Conservation (phyloP, 2,888 invertebrate genomes). For the Achlya flavicornis region DNA sequence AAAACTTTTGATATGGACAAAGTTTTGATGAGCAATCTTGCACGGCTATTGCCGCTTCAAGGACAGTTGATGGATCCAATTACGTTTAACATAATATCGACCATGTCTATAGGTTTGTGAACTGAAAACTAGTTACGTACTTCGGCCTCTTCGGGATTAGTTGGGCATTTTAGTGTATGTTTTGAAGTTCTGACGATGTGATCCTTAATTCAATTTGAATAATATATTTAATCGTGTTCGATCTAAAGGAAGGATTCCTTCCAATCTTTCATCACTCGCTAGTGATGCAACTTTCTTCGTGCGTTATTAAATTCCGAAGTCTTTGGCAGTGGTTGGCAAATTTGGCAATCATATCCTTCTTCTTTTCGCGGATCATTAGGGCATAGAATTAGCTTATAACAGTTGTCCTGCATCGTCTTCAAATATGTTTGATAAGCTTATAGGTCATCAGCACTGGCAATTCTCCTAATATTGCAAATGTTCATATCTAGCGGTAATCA, state of each 20-base stretch:
- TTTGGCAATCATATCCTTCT: too few species aligned
- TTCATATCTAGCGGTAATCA: too few species aligned
- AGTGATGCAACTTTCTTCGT: too few species aligned
- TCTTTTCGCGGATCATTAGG: too few species aligned
- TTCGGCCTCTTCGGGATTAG: not conserved
- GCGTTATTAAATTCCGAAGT: too few species aligned
- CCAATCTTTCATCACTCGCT: not conserved
- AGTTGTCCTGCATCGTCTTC: too few species aligned
- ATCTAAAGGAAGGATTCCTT: not conserved
- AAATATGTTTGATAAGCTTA: too few species aligned
- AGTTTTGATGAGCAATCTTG: constrained; percentile 4
- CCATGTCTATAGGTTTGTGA: not conserved
- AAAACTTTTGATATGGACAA: not conserved
- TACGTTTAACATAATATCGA: not conserved
- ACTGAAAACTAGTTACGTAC: not conserved
- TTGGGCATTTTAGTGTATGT: not conserved
- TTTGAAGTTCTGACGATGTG: not conserved
- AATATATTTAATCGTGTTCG: not conserved
- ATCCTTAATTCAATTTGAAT: not conserved
- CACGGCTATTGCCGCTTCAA: not conserved
- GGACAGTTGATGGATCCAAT: constrained; percentile 3
- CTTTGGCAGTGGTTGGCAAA: too few species aligned
- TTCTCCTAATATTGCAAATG: too few species aligned
- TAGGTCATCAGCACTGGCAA: too few species aligned
- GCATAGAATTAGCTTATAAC: too few species aligned